Base-by-base conservation (phyloP, 2,888 invertebrate genomes). In the Drosophila putrida region DNA sequence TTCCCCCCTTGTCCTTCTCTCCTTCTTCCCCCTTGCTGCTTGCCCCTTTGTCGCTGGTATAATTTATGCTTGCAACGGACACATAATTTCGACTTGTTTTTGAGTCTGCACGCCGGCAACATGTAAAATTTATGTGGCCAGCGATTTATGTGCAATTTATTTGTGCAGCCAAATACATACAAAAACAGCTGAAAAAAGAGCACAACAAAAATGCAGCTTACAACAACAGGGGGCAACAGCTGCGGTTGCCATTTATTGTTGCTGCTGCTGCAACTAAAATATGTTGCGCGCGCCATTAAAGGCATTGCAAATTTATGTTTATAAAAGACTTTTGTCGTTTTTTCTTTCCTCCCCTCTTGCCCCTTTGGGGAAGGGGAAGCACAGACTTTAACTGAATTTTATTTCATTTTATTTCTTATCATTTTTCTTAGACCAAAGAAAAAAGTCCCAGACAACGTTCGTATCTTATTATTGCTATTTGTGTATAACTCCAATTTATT, bases 61-160 rank as follows among this genome's bases (percentile, higher is more conserved):
- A 82, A 87, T 78, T 82, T 82, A 87, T 82, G 79, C 70, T 68
- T 64, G 69, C 87, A 62, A 60, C 75, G 84, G 39, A 71, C 85
- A 79, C 82, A 82, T 84, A 84, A 83, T 87, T 83, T 88, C 63
- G 72, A 86, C 85, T 84, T 76, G 87, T 79, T 82, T 84, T 82
- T 84, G 60, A 68, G 67, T 80, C 82, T 81, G 79, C 84, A 81
- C 76, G 80, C 82, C 72, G 85, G 83, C 78, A 83, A 71, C 78
- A 85, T 85, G 88, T 82, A 75, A 82, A 86, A 85, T 86, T 85
- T 86, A 86, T 88, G 88, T 88, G 86, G 74, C 75, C 78, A 80
- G 78, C 88, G 86, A 84, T 88, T 88, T 85, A 88, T 86, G 88
- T 78, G 88, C 88, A 88, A 88, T 85, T 86, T 85, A 84, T 84